Base-by-base conservation (phyloP, 2,797 vertebrate species). In the Apogon hyalosoma region DNA sequence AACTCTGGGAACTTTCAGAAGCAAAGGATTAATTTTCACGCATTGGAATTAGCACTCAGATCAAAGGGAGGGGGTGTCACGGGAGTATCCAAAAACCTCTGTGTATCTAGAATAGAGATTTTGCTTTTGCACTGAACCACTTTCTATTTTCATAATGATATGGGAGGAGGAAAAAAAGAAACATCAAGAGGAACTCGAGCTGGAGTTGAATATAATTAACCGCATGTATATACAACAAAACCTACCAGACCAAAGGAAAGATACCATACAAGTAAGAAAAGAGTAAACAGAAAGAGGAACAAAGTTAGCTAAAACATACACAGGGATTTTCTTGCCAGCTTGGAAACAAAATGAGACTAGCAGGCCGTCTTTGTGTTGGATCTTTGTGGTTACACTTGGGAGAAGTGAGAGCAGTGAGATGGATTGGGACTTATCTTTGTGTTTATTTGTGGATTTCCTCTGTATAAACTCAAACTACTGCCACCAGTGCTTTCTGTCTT, bases 21-120 rank as follows among this genome's bases (percentile, higher is more conserved):
- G 85, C 75, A 75, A 76, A 80, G 88, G 90, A 91, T 92, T 92
- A 84, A 91, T 92, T 90, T 84, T 83, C 89, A 87, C 82, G 70
- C 89, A 45, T 79, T 77, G 74, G 90, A 92, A 92, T 92, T 90
- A 90, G 83, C 9, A 38, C 70, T 46, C 42, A 88, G 88, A 93
- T 94, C 90, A 93, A 93, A 94, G 90, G 38, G 36, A 71, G 13
- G 43, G 55, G 74, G 69, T 51, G 78, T 87, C 90, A 73, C 40
- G 88, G 87, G 87, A 88, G 73, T 48, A 75, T 72, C 86, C 68
- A 55, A 87, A 28, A 28, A 79, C 71, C 63, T 80, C 83, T 63
- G 56, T 63, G 68, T 66, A 86, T 87, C 77, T 76, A 63, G 67
- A 86, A 79, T 55, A 73, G 76, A 89, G 79, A 85, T 80, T 78